Conservation (phyloP, 2,888 invertebrate genomes). For the Oscheius sp. region DNA sequence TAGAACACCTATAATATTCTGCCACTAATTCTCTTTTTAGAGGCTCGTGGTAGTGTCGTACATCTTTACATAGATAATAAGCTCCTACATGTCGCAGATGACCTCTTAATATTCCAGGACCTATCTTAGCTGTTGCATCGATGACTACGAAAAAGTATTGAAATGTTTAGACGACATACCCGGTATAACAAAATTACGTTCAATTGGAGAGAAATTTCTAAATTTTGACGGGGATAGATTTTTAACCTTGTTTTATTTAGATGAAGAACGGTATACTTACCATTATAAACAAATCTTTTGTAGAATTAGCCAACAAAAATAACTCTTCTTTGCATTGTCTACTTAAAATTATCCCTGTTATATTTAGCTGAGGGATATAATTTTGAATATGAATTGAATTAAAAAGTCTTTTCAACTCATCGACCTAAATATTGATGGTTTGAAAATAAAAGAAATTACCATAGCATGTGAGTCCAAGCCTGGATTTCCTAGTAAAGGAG, state of each 20-base stretch:
- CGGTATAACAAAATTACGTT: too few relatives aligned
- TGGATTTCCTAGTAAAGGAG: background rate
- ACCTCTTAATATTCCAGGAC: slow-evolving; percentile 8
- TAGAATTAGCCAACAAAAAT: background rate
- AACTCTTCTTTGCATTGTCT: background rate
- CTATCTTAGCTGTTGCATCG: slow-evolving; percentile 17
- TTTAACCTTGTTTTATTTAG: too few relatives aligned
- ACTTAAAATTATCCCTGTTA: background rate
- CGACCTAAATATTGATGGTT: background rate
- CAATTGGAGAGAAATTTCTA: too few relatives aligned
- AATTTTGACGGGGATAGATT: too few relatives aligned
- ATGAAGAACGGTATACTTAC: too few relatives aligned
- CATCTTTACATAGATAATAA: background rate
- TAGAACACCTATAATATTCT: slow-evolving; percentile 6
- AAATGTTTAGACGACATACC: too few relatives aligned
- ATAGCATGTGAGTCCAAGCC: background rate
- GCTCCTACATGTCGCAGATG: background rate
- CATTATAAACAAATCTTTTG: background rate
- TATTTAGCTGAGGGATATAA: background rate
- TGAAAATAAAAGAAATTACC: background rate
- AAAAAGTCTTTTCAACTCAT: background rate
- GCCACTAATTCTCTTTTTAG: background rate
- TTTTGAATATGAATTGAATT: background rate
- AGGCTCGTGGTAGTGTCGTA: background rate
- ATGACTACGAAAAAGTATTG: slow-evolving; percentile 14